A percentile compares a stretch with the other conserved stretches of the same genome.
Evolutionary conservation across 2,888 invertebrate species (phyloP).

Genomic region (Brassicogethes aeneus): DNA sequence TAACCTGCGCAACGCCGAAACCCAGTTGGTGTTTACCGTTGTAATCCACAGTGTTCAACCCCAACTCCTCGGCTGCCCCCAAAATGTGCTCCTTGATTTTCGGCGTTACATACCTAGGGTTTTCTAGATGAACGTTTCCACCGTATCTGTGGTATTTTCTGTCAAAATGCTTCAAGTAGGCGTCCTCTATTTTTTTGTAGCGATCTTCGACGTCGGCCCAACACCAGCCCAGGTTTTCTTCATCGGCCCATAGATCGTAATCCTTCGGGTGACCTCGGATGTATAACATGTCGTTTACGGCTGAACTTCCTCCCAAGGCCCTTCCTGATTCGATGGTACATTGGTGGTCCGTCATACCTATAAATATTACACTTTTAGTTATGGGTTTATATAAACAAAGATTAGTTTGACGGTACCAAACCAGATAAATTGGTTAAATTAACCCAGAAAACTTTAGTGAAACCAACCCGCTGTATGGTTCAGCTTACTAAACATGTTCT

Average conservation of each 20-base stretch:
- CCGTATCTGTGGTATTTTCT: conserved; percentile 44
- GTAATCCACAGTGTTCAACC: conserved; percentile 51
- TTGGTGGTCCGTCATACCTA: conserved; percentile 25
- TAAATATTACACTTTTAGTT: too few relatives aligned
- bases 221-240: conserved; percentile 51
- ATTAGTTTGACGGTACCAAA: too few relatives aligned
- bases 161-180: conserved; percentile 50
- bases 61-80: conserved; percentile 52
- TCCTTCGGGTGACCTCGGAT: conserved; percentile 62
- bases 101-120: conserved; percentile 18
- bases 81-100: conserved; percentile 41
- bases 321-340: conserved; percentile 47
- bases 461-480: too few relatives aligned
- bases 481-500: too few relatives aligned
- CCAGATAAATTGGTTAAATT: too few relatives aligned
- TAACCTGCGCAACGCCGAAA: conserved; percentile 52
- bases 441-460: too few relatives aligned
- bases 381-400: too few relatives aligned
- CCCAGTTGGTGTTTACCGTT: conserved; percentile 56
- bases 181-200: conserved; percentile 70
- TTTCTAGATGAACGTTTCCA: conserved; percentile 50
- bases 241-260: conserved; percentile 64
- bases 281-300: conserved; percentile 75
- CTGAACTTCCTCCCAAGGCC: conserved; percentile 73
- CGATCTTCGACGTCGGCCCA: conserved; percentile 64